Base-by-base conservation (phyloP, 1,140 invertebrate genomes). In the Lepidurus couesii region DNA sequence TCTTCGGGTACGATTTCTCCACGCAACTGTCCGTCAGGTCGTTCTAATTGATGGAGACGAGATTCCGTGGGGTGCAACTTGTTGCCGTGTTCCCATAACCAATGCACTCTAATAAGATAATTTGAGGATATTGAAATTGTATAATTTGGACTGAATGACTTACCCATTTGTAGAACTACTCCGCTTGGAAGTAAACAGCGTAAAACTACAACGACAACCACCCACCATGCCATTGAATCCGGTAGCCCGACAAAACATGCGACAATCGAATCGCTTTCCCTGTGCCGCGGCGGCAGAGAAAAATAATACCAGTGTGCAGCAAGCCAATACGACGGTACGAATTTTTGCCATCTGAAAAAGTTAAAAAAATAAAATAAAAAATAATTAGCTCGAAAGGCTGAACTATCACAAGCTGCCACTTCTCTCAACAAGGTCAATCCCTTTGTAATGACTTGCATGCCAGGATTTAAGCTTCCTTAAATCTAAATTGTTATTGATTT, bases 141-240 rank as follows among this genome's bases (percentile, higher is more conserved):
- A 43, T 34, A 13, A 44, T 42, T 24, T 77, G 47, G 1, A 42
- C n/a, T 77, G 10, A 34, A 77, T 42, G 42, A 77, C 47, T 79
- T 79, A 75, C 78, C 34, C 53, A 65, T 13, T n/a, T 21, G 26
- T n/a, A 42, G 73, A 73, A 74, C 74, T 42, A 6, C 79, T 74
- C 24, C 81, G 80, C 75, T 82, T 82, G 75, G 81, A 78, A 2
- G 82, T 81, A 77, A 84, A 84, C 13, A 84, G 78, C 13, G 83
- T 84, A 79, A 83, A 84, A 74, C 82, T 81, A 75, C 83, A 84
- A 10, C 83, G 79, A 77, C 83, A 84, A n/a, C 83, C 83, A 44
- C 83, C 83, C 11, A 84, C 81, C 76, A 80, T 82, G 13, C 83
- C 83, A 44, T 79, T 82, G 79, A 82, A 84, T 10, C 82, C 82